phyloP scores from a whole-genome alignment of 2,113 vertebrate genomes.

The Scomber colias region DNA sequence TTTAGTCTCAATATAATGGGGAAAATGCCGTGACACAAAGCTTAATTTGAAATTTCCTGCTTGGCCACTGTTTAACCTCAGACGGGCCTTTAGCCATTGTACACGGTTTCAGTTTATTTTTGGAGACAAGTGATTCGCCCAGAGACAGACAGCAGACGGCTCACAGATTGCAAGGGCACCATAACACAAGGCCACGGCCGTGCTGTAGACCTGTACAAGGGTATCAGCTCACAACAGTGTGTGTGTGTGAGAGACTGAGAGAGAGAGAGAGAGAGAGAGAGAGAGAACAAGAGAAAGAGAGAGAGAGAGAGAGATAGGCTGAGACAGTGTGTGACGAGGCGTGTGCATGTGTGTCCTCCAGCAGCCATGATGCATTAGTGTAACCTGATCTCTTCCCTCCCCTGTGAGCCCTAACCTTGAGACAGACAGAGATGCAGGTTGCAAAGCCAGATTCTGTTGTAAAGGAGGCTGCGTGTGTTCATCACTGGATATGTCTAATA shows the following conservation, averaged over 20 bases:
- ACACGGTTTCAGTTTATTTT: constrained; percentile 44
- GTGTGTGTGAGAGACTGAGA: constrained; percentile 11
- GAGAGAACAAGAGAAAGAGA: constrained; percentile 12
- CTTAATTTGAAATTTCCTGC: constrained; percentile 26
- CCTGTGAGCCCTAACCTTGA: constrained; percentile 79
- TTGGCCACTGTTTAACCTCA: constrained; percentile 27
- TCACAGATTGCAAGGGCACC: constrained; percentile 53
- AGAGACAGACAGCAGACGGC: constrained; percentile 47
- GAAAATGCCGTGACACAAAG: background rate
- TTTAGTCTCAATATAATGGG: background rate
- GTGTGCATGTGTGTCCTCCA: constrained; percentile 71
- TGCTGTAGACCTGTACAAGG: constrained; percentile 51
- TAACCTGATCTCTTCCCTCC: constrained; percentile 75
- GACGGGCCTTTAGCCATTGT: constrained; percentile 16
- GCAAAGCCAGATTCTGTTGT: constrained; percentile 50
- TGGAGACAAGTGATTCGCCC: constrained; percentile 54
- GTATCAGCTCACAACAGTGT: constrained; percentile 57
- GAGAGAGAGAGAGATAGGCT: constrained; percentile 47
- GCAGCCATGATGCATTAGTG: constrained; percentile 80
- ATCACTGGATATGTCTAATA: constrained; percentile 48
- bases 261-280: background rate
- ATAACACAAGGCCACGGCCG: constrained; percentile 45
- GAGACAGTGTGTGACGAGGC: constrained; percentile 66
- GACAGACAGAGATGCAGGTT: constrained; percentile 67
- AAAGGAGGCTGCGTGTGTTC: constrained; percentile 59